Evolutionary conservation across 2,113 vertebrate species (phyloP), one percentile per base, ranked within the genome.

Genomic region (Harpagus bidentatus): DNA sequence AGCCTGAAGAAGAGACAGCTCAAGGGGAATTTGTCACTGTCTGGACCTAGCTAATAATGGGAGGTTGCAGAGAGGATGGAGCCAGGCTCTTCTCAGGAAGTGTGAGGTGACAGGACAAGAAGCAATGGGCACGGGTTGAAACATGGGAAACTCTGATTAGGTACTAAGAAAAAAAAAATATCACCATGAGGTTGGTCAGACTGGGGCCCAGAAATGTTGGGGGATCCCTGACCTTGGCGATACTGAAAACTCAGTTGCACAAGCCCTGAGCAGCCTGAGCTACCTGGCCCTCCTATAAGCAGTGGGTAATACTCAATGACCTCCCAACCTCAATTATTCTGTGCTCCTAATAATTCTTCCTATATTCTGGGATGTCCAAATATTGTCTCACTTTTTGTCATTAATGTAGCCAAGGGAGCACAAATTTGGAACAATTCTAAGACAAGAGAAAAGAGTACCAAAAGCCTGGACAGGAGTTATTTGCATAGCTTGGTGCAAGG

Each of bases 21-120:
- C 20, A 36, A n/a, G 23, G 22, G 40, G 40, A 69, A 62, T 77
- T 81, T 52, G 13, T 47, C 3, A 7, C 20, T 93, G 36, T 16
- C 43, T 56, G 40, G 34, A 40, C 19, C 31, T 34, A 48, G 7
- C 16, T 50, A 42, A 9, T 0, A 42, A 8, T 0, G 1, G 48
- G n/a, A 59, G 28, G 21, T 2, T 59, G 40, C n/a, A 67, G 72
- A 62, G 6, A n/a, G 25, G 34, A 43, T 25, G 23, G 38, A 71
- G 26, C 18, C 53, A 72, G 43, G 36, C 34, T 65, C 13, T 79
- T n/a, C 70, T 67, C 52, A 26, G 61, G 28, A 79, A 56, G 22
- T 23, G 23, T 31, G 36, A 25, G 8, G 42, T 79, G 42, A 11
- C 32, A 42, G 28, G 10, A n/a, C 29, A 84, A 32, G 32, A 47